A percentile compares a stretch with the other conserved stretches of the same genome.
Evolutionary conservation across 1,140 invertebrate genomes (phyloP).

Genomic region (Magallana ariakensis): DNA sequence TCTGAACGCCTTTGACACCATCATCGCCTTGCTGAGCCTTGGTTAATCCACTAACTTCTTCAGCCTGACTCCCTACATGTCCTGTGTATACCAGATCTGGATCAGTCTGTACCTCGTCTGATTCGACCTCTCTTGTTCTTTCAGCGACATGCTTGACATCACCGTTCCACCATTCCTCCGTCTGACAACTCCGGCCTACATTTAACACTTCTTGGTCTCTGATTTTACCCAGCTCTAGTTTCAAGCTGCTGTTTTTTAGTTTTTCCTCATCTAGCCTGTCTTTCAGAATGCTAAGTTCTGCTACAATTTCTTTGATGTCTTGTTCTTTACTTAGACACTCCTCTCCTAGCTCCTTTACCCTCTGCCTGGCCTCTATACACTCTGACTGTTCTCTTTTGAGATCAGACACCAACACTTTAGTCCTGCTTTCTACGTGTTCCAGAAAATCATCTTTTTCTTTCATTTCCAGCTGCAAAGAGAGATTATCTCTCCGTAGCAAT

Average conservation of each 20-base stretch:
- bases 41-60: background rate
- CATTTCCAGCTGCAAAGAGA: constrained; percentile 17
- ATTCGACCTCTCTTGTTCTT: too few relatives aligned
- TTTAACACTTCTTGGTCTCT: background rate
- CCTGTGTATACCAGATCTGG: background rate
- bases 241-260: background rate
- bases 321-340: background rate
- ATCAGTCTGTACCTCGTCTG: too few relatives aligned
- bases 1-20: too few relatives aligned
- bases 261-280: constrained; percentile 16
- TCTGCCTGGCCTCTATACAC: background rate
- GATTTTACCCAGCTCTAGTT: background rate
- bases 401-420: background rate
- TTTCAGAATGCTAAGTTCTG: background rate
- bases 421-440: background rate
- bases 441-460: constrained; percentile 36
- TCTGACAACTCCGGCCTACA: background rate
- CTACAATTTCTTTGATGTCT: background rate
- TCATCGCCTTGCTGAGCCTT: too few relatives aligned
- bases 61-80: background rate
- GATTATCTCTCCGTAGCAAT: background rate
- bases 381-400: background rate
- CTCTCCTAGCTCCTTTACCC: background rate
- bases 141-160: too few relatives aligned
- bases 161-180: too few relatives aligned